A percentile compares a stretch with the other conserved stretches of the same genome.
Conservation (phyloP, 2,888 invertebrate genomes). For the Xestia rhomboidea region DNA sequence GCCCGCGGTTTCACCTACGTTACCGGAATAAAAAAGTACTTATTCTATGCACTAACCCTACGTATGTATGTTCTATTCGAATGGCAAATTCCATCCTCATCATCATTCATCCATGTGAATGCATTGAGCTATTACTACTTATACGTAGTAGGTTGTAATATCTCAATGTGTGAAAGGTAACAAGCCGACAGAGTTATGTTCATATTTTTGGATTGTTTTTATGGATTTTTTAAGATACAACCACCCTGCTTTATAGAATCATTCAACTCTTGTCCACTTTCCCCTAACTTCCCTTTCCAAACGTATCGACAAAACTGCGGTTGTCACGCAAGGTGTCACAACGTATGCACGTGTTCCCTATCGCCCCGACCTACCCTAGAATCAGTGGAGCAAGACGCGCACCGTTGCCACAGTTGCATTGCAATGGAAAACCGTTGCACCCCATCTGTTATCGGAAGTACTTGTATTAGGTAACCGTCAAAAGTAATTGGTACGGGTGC, state of each 20-base stretch:
- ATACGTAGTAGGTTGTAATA: no score
- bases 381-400: conserved; percentile 64
- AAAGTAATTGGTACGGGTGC: no score
- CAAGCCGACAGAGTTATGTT: no score
- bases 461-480: conserved; percentile 25
- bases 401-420: conserved; percentile 75
- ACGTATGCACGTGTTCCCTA: conserved; percentile 13
- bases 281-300: conserved; percentile 25
- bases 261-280: not conserved
- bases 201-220: not conserved
- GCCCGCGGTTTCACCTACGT: not conserved
- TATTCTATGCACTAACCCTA: not conserved
- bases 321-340: conserved; percentile 14
- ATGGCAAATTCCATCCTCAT: no score
- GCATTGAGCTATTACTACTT: no score
- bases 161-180: not conserved
- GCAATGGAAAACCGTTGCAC: conserved; percentile 61
- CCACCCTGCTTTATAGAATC: not conserved
- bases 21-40: no score
- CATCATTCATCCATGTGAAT: not conserved
- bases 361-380: conserved; percentile 48
- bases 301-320: conserved; percentile 36
- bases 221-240: not conserved
- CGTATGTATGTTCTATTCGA: not conserved
- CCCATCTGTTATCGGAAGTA: conserved; percentile 57